Conservation (phyloP, 2,113 vertebrate genomes). For the Pituophis catenifer region DNA sequence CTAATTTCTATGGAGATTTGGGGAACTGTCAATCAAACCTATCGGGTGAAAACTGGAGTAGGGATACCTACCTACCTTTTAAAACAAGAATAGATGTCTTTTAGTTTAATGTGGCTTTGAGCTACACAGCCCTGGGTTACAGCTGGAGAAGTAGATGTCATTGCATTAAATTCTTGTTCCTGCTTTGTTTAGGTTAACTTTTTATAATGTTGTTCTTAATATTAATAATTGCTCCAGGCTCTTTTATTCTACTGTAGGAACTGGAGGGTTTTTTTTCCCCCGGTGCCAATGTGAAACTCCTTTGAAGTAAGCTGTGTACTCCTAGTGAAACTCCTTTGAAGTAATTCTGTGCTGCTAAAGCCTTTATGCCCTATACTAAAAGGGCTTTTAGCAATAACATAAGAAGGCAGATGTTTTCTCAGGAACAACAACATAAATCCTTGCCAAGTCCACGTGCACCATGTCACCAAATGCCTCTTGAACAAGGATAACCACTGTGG, state of each 20-base stretch:
- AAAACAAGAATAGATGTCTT: background rate
- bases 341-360: conserved; percentile 38
- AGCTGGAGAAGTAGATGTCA: background rate
- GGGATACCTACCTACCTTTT: background rate
- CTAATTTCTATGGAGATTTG: background rate
- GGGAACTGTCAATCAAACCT: background rate
- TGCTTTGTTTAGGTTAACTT: background rate
- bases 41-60: background rate
- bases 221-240: background rate
- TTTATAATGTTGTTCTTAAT: background rate
- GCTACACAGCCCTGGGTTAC: background rate
- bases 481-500: conserved; percentile 43
- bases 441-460: conserved; percentile 33
- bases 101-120: background rate
- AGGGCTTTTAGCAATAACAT: conserved; percentile 52
- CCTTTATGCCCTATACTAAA: conserved; percentile 32
- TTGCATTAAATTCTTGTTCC: background rate
- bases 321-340: conserved; percentile 22
- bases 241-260: background rate
- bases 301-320: conserved; percentile 38
- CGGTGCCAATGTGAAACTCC: background rate
- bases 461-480: conserved; percentile 44
- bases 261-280: background rate
- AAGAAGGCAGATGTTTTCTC: conserved; percentile 65
- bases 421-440: conserved; percentile 17